Conservation (phyloP, 2,888 invertebrate species). For the Campoplex nolae region DNA sequence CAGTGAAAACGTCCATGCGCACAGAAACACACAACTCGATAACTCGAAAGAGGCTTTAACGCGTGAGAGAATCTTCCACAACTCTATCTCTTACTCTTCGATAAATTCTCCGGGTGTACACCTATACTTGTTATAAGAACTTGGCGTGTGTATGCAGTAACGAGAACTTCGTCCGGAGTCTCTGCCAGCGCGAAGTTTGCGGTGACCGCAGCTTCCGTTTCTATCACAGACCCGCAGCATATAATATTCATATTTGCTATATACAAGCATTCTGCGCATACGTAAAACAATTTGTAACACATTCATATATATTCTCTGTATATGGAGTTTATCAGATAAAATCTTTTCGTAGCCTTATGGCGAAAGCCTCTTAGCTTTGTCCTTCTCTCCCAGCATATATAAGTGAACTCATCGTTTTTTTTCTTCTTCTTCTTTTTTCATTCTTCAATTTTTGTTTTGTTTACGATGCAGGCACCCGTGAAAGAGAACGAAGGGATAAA, state of each 20-base stretch:
- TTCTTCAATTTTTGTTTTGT: constrained; percentile 12
- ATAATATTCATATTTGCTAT: not conserved
- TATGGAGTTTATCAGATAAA: not conserved
- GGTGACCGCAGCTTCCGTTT: constrained; percentile 47
- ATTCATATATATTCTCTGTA: not conserved
- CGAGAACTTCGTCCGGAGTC: constrained; percentile 41
- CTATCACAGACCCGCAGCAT: constrained; percentile 16
- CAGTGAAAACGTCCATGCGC: not conserved
- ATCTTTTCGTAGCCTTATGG: constrained; percentile 1
- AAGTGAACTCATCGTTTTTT: constrained; percentile 42
- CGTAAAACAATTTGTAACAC: not conserved
- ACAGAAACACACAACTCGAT: constrained; percentile 8
- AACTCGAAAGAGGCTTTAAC: constrained; percentile 46
- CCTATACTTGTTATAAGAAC: not conserved
- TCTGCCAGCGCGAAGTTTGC: constrained; percentile 53
- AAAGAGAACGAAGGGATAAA: constrained; percentile 38
- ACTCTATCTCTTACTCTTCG: constrained; percentile 48
- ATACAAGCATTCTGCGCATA: not conserved
- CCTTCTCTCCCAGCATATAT: constrained; percentile 49
- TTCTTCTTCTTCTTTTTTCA: constrained; percentile 1
- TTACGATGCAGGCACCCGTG: constrained; percentile 48
- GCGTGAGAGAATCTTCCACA: constrained; percentile 50
- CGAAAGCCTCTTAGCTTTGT: constrained; percentile 30
- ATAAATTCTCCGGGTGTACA: constrained; percentile 31
- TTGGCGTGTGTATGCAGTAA: constrained; percentile 14